phyloP scores from a whole-genome alignment of 2,797 vertebrate genomes.

The Remorina albescens region DNA sequence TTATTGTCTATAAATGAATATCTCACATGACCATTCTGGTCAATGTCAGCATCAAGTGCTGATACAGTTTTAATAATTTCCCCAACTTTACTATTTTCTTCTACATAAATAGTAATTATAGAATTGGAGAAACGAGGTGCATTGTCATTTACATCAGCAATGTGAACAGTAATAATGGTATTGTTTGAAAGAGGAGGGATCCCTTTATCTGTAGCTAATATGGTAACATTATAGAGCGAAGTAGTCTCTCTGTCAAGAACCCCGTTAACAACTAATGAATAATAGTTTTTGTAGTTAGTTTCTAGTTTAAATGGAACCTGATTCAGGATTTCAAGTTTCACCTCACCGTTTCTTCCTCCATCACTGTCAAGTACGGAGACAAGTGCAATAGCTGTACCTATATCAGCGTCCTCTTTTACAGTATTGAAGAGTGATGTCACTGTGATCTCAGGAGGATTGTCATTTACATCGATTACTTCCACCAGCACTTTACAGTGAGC shows the following conservation, averaged over 20 bases:
- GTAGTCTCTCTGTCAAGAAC: conserved; percentile 88
- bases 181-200: conserved; percentile 85
- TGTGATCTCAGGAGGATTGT: conserved; percentile 80
- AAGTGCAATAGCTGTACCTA: conserved; percentile 88
- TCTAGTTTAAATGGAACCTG: conserved; percentile 88
- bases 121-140: conserved; percentile 85
- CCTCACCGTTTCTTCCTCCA: conserved; percentile 86
- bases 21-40: conserved; percentile 86
- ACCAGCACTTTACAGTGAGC: conserved; percentile 85
- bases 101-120: conserved; percentile 85
- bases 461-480: conserved; percentile 83
- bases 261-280: conserved; percentile 88
- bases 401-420: conserved; percentile 86
- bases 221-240: conserved; percentile 86
- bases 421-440: conserved; percentile 87
- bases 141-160: conserved; percentile 93
- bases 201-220: conserved; percentile 88
- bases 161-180: conserved; percentile 82
- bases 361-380: conserved; percentile 91
- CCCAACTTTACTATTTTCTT: conserved; percentile 89
- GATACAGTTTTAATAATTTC: conserved; percentile 67
- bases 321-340: conserved; percentile 81
- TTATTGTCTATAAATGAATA: conserved; percentile 81
- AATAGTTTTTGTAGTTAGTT: conserved; percentile 90
- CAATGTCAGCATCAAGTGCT: conserved; percentile 86